These are phyloP conservation scores for Sialia sialis DNA, from an alignment of 2,113 vertebrate genomes.

Conservation along the genomic window DNA sequence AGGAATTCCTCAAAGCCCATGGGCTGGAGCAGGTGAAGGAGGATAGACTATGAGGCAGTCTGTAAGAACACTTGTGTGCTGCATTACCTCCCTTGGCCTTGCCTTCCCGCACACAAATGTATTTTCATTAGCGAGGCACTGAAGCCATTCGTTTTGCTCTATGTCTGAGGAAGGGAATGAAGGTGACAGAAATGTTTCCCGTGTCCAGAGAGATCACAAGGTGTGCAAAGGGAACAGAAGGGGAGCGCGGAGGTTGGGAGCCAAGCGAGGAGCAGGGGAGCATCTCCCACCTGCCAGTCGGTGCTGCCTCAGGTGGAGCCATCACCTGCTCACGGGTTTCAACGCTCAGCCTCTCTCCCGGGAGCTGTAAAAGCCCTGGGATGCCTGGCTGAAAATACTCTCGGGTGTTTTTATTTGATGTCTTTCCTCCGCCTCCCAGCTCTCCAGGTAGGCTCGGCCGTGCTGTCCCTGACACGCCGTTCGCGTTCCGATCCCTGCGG, in stretches of 20 bases:
- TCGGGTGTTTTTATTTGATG: neutral
- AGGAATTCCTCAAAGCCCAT: neutral
- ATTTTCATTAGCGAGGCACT: neutral
- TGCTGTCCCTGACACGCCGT: accelerated
- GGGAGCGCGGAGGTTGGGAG: accelerated
- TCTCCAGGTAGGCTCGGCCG: neutral
- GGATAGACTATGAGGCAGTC: accelerated
- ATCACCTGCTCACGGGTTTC: neutral
- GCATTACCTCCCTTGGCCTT: neutral
- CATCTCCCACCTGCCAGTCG: neutral
- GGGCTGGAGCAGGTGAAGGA: neutral
- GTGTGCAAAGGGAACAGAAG: accelerated
- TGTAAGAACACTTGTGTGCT: no score
- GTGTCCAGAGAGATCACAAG: neutral
- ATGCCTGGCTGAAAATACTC: neutral
- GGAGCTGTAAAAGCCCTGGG: neutral
- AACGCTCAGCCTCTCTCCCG: neutral
- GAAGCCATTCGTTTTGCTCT: neutral
- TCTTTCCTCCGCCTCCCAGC: neutral
- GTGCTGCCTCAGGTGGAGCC: neutral
- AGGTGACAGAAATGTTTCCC: neutral
- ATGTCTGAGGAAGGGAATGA: neutral
- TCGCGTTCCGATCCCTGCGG: accelerated
- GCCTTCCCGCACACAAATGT: neutral
- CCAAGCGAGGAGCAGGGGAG: neutral